Evolutionary conservation across 2,113 vertebrate species (phyloP).

Genomic region (Orthonyx spaldingii): DNA sequence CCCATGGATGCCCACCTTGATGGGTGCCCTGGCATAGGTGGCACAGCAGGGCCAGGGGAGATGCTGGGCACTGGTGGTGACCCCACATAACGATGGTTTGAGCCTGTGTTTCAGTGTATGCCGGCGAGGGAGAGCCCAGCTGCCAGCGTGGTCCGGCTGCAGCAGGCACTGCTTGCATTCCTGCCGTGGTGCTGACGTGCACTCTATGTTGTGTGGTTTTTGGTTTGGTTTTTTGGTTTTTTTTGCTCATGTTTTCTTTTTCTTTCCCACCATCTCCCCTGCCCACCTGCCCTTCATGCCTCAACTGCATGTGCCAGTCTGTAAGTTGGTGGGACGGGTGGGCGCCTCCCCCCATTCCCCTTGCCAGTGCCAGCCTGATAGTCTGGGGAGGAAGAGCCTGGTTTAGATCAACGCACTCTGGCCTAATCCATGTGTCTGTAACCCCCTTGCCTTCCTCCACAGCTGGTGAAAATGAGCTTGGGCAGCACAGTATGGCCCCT

Average conservation of each 20-base stretch:
- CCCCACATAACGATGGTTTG: accelerated
- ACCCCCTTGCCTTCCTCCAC: background rate
- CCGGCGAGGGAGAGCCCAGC: background rate
- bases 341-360: background rate
- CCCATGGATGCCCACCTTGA: accelerated
- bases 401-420: background rate
- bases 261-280: slow-evolving; percentile 62
- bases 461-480: slow-evolving; percentile 24
- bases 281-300: slow-evolving; percentile 65
- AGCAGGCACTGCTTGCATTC: background rate
- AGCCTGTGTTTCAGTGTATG: slow-evolving; percentile 8
- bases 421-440: background rate
- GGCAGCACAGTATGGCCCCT: background rate
- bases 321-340: slow-evolving; percentile 79
- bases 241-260: slow-evolving; percentile 60
- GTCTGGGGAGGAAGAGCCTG: background rate
- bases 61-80: background rate
- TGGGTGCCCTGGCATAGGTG: accelerated
- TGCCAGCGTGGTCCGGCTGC: accelerated
- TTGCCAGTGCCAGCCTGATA: background rate
- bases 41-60: background rate
- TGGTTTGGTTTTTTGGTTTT: slow-evolving; percentile 46
- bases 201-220: background rate
- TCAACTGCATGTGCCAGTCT: slow-evolving; percentile 84
- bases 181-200: background rate